phyloP scores from a whole-genome alignment of 2,113 vertebrate genomes.

The Peromyscus maniculatus region DNA sequence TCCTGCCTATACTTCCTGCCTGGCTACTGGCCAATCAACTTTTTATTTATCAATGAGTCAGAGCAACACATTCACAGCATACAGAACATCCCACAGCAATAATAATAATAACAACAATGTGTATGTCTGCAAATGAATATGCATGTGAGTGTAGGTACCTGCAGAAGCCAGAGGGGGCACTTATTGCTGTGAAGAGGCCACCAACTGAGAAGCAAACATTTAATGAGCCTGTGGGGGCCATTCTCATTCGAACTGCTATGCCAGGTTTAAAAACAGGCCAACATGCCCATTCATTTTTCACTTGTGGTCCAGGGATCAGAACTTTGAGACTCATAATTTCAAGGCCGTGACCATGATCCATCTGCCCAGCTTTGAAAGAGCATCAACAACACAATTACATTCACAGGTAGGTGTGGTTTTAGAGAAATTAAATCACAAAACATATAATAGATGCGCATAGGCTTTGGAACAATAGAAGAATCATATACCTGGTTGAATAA shows the following conservation, averaged over 20 bases:
- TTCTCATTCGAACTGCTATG: not conserved
- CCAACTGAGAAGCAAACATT: not conserved
- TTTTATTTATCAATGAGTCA: too few species aligned
- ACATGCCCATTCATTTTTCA: not conserved
- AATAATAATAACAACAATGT: not conserved
- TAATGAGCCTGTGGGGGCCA: not conserved
- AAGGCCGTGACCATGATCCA: not conserved
- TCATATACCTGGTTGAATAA: not conserved
- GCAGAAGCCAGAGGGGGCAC: not conserved
- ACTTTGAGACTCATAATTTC: not conserved
- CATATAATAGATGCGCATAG: not conserved
- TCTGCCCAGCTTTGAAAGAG: not conserved
- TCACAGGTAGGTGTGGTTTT: not conserved
- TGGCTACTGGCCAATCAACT: too few species aligned
- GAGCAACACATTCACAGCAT: too few species aligned
- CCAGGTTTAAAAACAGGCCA: not conserved
- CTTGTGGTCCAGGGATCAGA: not conserved
- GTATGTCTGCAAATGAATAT: too few species aligned
- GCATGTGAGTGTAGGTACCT: not conserved
- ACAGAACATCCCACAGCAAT: too few species aligned
- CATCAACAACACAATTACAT: not conserved
- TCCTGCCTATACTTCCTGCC: too few species aligned
- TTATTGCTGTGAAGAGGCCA: not conserved
- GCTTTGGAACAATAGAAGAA: not conserved
- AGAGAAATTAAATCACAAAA: not conserved